Evolutionary conservation across 2,113 vertebrate species (phyloP).

Genomic region (Coturnix japonica): DNA sequence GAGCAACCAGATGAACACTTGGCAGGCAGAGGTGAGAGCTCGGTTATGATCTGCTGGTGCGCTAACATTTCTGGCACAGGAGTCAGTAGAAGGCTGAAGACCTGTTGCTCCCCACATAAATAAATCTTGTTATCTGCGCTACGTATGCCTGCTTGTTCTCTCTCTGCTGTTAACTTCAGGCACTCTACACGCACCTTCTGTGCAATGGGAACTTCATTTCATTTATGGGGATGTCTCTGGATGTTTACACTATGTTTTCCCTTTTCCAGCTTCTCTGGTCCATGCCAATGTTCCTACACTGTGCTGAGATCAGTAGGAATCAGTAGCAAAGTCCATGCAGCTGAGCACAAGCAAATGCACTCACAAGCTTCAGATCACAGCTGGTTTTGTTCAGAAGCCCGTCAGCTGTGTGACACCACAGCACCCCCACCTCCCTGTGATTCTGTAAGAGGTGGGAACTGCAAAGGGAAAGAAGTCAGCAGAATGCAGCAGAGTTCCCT

Average conservation of each 20-base stretch:
- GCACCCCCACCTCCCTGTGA: rapidly evolving
- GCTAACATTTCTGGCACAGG: background rate
- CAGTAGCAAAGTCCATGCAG: background rate
- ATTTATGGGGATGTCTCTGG: background rate
- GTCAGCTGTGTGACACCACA: rapidly evolving
- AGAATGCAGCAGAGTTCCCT: background rate
- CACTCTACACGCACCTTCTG: background rate
- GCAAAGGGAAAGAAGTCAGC: background rate
- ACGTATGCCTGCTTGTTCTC: background rate
- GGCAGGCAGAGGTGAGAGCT: background rate
- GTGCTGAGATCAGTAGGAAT: rapidly evolving
- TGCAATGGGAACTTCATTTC: background rate
- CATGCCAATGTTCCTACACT: rapidly evolving
- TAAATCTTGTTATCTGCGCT: background rate
- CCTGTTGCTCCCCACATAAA: background rate
- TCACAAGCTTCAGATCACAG: rapidly evolving
- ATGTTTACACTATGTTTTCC: background rate
- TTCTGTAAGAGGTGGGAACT: background rate
- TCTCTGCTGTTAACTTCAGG: background rate
- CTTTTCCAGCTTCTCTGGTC: background rate
- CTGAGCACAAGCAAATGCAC: background rate
- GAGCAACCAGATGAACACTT: background rate
- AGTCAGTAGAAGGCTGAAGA: background rate
- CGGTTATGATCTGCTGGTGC: background rate
- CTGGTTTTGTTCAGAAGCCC: background rate